Evolutionary conservation across 2,888 invertebrate species (phyloP), one percentile per base, ranked within the genome.

Genomic region (Monoplex corrugatus): DNA sequence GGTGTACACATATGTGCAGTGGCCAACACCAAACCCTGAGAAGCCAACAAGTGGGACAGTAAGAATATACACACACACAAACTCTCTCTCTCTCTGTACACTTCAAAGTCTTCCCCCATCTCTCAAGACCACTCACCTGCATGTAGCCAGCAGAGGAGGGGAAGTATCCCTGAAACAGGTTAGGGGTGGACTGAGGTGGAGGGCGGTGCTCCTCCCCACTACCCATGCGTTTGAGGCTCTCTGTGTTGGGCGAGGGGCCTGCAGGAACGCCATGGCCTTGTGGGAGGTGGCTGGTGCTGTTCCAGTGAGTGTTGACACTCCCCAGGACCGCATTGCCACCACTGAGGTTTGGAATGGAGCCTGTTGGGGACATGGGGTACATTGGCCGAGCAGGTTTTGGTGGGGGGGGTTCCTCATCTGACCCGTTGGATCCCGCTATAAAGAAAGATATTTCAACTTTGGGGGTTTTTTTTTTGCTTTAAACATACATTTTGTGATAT

Each of bases 331-430:
- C 91, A 85, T 92, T 93, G 87, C 91, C 91, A 0, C 78, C 78
- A 86, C 91, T 91, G 32, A 95, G 93, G 91, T 95, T 95, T n/a
- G 95, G 94, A 6, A 94, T 94, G 43, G 95, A 95, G 43, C 94
- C 95, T 43, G 91, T 92, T 0, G 94, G 93, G 88, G 93, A 94
- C 72, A 80, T 80, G 78, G 78, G 78, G 78, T 23, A 80, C 23
- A 80, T 19, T 95, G 16, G 95, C 8, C 95, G 91, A 28, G 95
- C 95, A 86, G 95, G 95, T 93, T 95, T 95, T 1, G 94, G 94
- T 16, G 98, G 98, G 75, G 98, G 98, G 78, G 98, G 98, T 92
- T 94, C 93, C 75, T 94, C 94, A 85, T 94, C 94, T 38, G 94
- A 94, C 19, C 94, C 94, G 93, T 94, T 95, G 13, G 94, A 94